Percentiles rank a stretch among this genome's conserved stretches.
These are phyloP conservation scores for Ibycter americanus DNA, from an alignment of 2,797 vertebrate species.

Conservation along the genomic window DNA sequence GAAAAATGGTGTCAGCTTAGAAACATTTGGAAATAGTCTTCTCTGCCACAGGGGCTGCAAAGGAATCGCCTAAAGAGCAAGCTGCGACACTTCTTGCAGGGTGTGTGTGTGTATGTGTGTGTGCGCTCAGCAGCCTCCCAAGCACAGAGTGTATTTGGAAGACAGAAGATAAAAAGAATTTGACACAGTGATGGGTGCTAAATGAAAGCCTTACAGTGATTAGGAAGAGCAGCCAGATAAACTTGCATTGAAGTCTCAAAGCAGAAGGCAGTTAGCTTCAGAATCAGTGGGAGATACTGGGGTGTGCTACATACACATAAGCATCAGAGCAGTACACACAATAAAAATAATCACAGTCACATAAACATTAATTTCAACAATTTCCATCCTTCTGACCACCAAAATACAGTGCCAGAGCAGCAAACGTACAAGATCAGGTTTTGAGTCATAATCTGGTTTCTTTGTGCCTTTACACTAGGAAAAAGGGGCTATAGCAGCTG, in stretches of 20 bases:
- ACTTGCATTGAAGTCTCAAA: background rate
- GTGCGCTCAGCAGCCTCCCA: background rate
- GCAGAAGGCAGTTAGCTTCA: background rate
- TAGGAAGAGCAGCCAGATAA: background rate
- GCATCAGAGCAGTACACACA: background rate
- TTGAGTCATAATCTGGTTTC: background rate
- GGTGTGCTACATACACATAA: rapidly evolving
- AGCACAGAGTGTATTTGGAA: background rate
- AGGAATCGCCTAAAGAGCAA: background rate
- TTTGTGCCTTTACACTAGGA: background rate
- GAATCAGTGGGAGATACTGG: background rate
- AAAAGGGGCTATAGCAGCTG: background rate
- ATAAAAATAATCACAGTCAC: background rate
- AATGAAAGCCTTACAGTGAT: background rate
- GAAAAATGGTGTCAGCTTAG: background rate
- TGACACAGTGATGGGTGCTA: background rate
- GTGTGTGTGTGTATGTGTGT: too few relatives aligned
- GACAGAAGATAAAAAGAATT: background rate
- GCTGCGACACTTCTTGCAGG: rapidly evolving
- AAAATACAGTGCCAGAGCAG: background rate
- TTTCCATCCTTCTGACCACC: background rate
- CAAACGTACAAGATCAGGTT: background rate
- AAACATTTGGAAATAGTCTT: background rate
- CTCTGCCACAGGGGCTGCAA: background rate
- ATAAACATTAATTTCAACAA: background rate